phyloP scores from a whole-genome alignment of 2,797 vertebrate species.

The Lepilemur ruficaudatus region DNA sequence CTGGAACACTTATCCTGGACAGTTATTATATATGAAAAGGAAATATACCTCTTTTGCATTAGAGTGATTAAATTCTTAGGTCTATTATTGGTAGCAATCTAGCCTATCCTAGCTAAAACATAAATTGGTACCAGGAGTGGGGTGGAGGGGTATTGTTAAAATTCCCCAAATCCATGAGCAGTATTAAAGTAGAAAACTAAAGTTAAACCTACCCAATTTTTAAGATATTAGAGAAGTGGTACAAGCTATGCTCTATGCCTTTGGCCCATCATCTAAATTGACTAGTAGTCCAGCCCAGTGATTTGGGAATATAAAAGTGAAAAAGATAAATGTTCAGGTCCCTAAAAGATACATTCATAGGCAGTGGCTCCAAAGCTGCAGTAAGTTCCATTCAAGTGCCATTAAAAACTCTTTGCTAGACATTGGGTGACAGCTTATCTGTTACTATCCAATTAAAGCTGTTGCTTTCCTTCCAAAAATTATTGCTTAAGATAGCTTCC shows the following conservation, averaged over 20 bases:
- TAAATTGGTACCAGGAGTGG: not conserved
- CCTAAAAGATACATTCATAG: not conserved
- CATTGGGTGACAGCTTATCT: not conserved
- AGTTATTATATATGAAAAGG: not conserved
- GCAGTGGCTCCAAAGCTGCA: not conserved
- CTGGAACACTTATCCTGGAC: not conserved
- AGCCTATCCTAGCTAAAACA: not conserved
- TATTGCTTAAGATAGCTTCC: not conserved
- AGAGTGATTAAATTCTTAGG: not conserved
- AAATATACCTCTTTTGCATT: not conserved
- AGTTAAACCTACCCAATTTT: not conserved
- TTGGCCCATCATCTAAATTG: not conserved
- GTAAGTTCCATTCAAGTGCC: not conserved
- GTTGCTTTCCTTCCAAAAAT: not conserved
- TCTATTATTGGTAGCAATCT: not conserved
- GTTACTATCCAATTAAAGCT: not conserved
- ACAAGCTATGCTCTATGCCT: not conserved
- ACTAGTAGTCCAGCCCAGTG: not conserved
- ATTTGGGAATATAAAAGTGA: not conserved
- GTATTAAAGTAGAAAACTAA: not conserved
- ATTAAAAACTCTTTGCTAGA: constrained; percentile 2
- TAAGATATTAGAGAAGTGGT: not conserved
- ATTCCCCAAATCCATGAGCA: not conserved
- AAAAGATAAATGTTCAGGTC: not conserved
- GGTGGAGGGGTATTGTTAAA: not conserved